Evolutionary conservation across 2,113 vertebrate genomes (phyloP), one percentile per base, ranked within the genome.

Genomic region (Nothobranchius furzeri): DNA sequence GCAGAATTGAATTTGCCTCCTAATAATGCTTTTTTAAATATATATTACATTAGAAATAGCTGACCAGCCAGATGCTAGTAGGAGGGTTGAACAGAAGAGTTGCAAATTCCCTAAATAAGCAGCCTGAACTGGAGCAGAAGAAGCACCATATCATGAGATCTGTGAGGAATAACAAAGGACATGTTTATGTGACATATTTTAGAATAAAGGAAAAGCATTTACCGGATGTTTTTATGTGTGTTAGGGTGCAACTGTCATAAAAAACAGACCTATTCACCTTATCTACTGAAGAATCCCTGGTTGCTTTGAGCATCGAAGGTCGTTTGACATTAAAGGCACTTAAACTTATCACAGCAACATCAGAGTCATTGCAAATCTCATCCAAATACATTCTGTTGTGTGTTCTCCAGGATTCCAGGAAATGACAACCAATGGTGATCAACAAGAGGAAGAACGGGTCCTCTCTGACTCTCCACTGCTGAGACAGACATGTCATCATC

Each of bases 1-100:
- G 59, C 74, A 73, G 61, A 64, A 82, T 76, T 80, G 70, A 73
- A 87, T 91, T 82, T 82, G 56, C 64, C 49, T 35, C 17, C n/a
- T 84, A 73, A 89, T 86, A 83, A 84, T 75, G 59, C 52, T 43
- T 69, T 52, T 62, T 72, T 30, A 60, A 70, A 75, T 78, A 67
- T 46, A 82, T 77, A 71, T 76, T 50, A 66, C 47, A 70, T 78
- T 77, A 58, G 56, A n/a, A 20, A 78, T 51, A 65, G 78, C 81
- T 79, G 74, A 72, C 65, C 61, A 47, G 64, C 59, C 61, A 37
- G 55, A 76, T 60, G 68, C 53, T 71, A 60, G 55, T 7, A 2
- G 14, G 47, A 62, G 42, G 24, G 53, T 15, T 60, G 55, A 73
- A 71, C 40, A 42, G 59, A 10, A 45, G 47, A 45, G 52, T 9